Evolutionary conservation across 2,888 invertebrate genomes (phyloP), one percentile per base, ranked within the genome.

Genomic region (Tetranychus truncatus): DNA sequence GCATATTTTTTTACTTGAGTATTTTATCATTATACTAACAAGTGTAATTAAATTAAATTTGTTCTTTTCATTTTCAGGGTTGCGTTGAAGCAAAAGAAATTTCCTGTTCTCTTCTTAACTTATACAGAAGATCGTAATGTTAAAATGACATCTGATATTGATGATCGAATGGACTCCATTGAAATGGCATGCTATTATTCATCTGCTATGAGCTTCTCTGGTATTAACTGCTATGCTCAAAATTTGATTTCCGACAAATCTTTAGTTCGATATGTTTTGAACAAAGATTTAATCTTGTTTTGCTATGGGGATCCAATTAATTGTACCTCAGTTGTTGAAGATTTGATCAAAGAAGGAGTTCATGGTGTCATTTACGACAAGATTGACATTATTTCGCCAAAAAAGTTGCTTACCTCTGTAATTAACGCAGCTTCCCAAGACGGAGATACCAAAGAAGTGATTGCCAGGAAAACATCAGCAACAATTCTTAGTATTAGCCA

Each of bases 251-350:
- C 90, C 77, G 92, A 95, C 84, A 88, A 91, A 8, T 86, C 88
- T 45, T 89, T 91, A 86, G 88, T 93, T 15, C 88, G 89, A 80
- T 82, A 89, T 78, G 92, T 90, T 2, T 89, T 88, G 79, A 87
- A 90, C 80, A 87, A 88, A 20, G 91, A 91, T 15, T 86, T 96
- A 75, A 88, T 95, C 6, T 88, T 95, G 78, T 97, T 97, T 84
- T 94, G 94, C 81, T 97, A 96, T 96, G 97, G 97, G 45, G 95
- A 95, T 80, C 93, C 95, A 81, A 92, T 93, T 82, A 94, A 95
- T 80, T 90, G 91, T 82, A 89, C 89, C 78, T 88, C 88, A 69
- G 91, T 90, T 1, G 92, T 95, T 75, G 88, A 88, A 80, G 88
- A 89, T 81, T 86, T 97, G 55, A 95, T 95, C 82, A 87, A 89